phyloP scores from a whole-genome alignment of 2,888 invertebrate species.

The Cistogaster globosa region DNA sequence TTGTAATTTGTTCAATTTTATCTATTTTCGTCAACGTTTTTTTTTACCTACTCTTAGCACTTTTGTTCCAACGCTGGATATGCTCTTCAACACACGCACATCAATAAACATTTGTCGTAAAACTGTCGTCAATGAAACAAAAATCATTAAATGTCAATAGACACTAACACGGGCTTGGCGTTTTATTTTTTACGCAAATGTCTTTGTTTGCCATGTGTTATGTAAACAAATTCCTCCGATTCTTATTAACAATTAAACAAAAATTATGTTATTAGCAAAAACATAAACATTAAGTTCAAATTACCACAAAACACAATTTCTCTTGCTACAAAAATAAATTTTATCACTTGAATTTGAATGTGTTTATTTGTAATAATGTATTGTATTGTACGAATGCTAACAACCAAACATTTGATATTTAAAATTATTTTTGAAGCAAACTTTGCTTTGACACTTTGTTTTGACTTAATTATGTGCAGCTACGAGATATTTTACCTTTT shows the following conservation, averaged over 20 bases:
- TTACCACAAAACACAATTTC: conserved; percentile 55
- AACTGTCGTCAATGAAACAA: conserved; percentile 49
- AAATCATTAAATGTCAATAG: conserved; percentile 44
- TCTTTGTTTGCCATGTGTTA: background rate
- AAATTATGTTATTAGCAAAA: conserved; percentile 67
- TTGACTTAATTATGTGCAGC: conserved; percentile 60
- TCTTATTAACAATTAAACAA: conserved; percentile 61
- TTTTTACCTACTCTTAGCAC: too few relatives aligned
- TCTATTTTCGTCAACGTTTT: too few relatives aligned
- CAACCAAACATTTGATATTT: conserved; percentile 36
- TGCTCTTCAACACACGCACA: background rate
- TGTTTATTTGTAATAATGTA: background rate
- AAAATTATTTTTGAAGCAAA: conserved; percentile 22
- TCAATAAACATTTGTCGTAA: conserved; percentile 45
- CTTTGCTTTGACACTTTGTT: conserved; percentile 40
- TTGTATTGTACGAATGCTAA: background rate
- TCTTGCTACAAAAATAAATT: conserved; percentile 27
- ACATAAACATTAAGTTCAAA: conserved; percentile 60
- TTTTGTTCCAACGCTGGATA: too few relatives aligned
- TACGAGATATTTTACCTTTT: conserved; percentile 53
- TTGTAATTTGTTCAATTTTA: too few relatives aligned
- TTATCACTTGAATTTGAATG: background rate
- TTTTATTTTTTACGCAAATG: conserved; percentile 13
- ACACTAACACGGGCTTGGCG: conserved; percentile 23
- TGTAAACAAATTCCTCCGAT: conserved; percentile 55